Evolutionary conservation across 1,140 invertebrate species (phyloP).

Genomic region (Medauroidea extradentata): DNA sequence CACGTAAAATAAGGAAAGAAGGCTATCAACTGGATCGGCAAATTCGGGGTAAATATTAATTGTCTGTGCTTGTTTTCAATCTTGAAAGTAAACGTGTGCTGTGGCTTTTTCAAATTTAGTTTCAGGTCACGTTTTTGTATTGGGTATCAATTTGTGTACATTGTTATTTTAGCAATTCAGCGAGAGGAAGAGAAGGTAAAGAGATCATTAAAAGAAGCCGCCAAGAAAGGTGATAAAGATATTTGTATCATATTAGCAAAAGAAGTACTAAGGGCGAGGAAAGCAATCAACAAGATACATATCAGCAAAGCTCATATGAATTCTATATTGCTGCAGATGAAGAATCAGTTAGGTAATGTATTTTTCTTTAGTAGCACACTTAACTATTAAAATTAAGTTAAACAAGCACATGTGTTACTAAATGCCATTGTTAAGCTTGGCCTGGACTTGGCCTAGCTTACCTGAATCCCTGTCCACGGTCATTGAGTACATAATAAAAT

Average conservation of each 20-base stretch:
- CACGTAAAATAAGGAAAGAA: slow-evolving; percentile 89
- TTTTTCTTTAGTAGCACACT: background rate
- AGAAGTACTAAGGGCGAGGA: slow-evolving; percentile 87
- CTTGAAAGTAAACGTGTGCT: no score
- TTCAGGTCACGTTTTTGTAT: no score
- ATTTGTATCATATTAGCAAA: slow-evolving; percentile 94
- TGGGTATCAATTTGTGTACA: no score
- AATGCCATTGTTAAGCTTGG: no score
- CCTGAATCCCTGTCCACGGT: background rate
- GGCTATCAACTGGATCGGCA: slow-evolving; percentile 88
- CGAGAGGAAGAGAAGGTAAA: slow-evolving; percentile 98
- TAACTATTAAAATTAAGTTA: background rate
- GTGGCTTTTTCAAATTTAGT: no score
- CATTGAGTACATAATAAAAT: background rate
- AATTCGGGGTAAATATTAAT: slow-evolving; percentile 64
- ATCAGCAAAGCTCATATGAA: slow-evolving; percentile 97
- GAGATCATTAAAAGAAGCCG: slow-evolving; percentile 88
- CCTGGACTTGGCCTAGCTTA: background rate
- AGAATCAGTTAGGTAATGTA: slow-evolving; percentile 83
- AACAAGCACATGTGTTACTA: no score
- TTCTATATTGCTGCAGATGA: slow-evolving; percentile 96
- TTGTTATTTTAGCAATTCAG: slow-evolving; percentile 68
- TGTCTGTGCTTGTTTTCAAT: no score
- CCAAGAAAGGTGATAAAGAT: slow-evolving; percentile 92
- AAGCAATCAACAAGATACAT: slow-evolving; percentile 86